Evolutionary conservation across 2,797 vertebrate species (phyloP).

Genomic region (Ambastaia sidthimunki): DNA sequence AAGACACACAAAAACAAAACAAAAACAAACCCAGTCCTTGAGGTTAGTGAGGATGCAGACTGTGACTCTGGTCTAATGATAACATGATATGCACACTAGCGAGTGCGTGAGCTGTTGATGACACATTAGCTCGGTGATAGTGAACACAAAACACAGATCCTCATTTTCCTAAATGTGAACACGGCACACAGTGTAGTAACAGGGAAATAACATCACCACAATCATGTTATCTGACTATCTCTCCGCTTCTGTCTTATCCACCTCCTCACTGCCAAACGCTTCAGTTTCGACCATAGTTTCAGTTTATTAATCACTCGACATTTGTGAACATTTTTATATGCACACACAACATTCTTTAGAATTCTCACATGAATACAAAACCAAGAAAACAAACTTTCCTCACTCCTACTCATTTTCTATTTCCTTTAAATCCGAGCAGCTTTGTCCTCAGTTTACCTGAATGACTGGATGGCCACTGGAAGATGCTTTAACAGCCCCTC

Average conservation of each 20-base stretch:
- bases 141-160: constrained; percentile 20
- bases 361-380: constrained; percentile 13
- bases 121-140: neutral
- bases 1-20: too few species aligned
- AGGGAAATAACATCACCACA: constrained; percentile 59
- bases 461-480: constrained; percentile 90
- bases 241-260: constrained; percentile 23
- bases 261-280: neutral
- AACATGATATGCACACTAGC: too few species aligned
- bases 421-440: neutral
- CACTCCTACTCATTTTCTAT: neutral
- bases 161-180: constrained; percentile 65
- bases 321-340: too few species aligned
- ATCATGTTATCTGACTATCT: constrained; percentile 31
- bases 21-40: too few species aligned
- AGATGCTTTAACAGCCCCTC: constrained; percentile 90
- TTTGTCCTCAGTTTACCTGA: constrained; percentile 79
- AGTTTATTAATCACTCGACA: neutral
- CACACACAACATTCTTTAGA: neutral
- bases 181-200: constrained; percentile 42
- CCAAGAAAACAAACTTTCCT: constrained; percentile 8
- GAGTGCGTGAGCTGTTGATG: neutral
- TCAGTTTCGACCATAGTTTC: constrained; percentile 1
- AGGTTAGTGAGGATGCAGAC: too few species aligned
- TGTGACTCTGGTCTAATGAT: too few species aligned